phyloP scores from a whole-genome alignment of 2,888 invertebrate genomes.

The Drosophila meridiana region DNA sequence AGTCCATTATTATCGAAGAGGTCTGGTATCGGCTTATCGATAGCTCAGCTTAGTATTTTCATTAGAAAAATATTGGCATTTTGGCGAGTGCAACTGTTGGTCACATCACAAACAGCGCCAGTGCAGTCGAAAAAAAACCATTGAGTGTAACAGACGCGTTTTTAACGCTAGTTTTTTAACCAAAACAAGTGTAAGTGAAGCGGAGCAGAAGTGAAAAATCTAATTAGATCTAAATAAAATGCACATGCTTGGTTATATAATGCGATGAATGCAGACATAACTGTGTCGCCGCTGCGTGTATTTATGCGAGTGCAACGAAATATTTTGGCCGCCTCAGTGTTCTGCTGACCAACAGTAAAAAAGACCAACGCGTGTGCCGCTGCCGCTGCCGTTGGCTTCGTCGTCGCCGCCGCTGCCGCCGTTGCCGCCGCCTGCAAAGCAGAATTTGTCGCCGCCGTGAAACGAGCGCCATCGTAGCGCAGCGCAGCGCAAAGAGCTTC shows the following conservation, averaged over 20 bases:
- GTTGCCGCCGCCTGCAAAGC: constrained; percentile 58
- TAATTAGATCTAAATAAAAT: constrained; percentile 55
- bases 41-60: constrained; percentile 9
- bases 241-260: constrained; percentile 59
- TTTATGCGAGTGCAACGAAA: constrained; percentile 42
- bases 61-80: constrained; percentile 11
- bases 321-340: constrained; percentile 27
- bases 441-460: constrained; percentile 55
- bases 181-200: constrained; percentile 73
- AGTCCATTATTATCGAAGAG: neutral
- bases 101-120: constrained; percentile 34
- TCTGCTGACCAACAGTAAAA: constrained; percentile 56
- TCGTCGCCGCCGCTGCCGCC: constrained; percentile 19
- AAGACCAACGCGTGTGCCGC: constrained; percentile 73
- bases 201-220: constrained; percentile 45
- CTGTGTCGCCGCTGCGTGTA: constrained; percentile 14
- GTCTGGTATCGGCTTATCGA: neutral
- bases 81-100: constrained; percentile 11
- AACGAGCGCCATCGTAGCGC: constrained; percentile 36
- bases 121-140: constrained; percentile 60
- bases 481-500: constrained; percentile 17
- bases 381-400: constrained; percentile 29
- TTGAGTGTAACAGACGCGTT: constrained; percentile 32
- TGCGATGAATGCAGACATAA: constrained; percentile 43
- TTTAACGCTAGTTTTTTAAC: constrained; percentile 35